Evolutionary conservation across 2,888 invertebrate species (phyloP), one percentile per base, ranked within the genome.

Genomic region (Pantelozetes paolii): DNA sequence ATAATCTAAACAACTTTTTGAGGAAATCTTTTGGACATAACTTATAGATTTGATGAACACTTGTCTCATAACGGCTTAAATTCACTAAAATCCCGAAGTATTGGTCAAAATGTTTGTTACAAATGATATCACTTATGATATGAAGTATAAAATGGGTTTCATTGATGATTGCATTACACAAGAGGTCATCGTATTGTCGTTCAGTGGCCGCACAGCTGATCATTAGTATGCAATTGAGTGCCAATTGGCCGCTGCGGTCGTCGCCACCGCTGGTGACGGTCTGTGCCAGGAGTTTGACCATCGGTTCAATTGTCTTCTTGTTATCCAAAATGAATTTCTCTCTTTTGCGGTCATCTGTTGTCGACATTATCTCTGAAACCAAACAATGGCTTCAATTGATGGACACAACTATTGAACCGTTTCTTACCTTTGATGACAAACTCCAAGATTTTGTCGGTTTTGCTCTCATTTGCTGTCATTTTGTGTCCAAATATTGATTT

Each of bases 11-110:
- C 18, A 59, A 59, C 23, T 59, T 59, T 1, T 15, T 11, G 6
- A 59, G 13, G 30, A 59, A 59, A 18, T 59, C 59, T 59, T 59
- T 59, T 3, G 59, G 59, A 59, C 59, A 59, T 15, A 59, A 32
- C 26, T 30, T 59, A 15, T 67, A 23, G 23, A 73, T 18, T 15
- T 23, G 36, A 15, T 67, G 20, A n/a, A 42, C 67, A 45, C 40
- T 48, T 11, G 40, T 6, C 15, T 36, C n/a, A 67, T 70, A 48
- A 1, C 73, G 73, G 20, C 67, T 73, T 20, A 67, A 54, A 57
- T 73, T 73, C 9, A 70, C 73, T 45, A 73, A 28, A 26, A 73
- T 69, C 0, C 69, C 67, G 42, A 73, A 54, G 28, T 73, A 67
- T n/a, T 50, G 42, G 23, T 64, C 70, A 30, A 6, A 32, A 30